A percentile compares a stretch with the other conserved stretches of the same genome.
Conservation (phyloP, 2,888 invertebrate species). For the Cantharis nigra region DNA sequence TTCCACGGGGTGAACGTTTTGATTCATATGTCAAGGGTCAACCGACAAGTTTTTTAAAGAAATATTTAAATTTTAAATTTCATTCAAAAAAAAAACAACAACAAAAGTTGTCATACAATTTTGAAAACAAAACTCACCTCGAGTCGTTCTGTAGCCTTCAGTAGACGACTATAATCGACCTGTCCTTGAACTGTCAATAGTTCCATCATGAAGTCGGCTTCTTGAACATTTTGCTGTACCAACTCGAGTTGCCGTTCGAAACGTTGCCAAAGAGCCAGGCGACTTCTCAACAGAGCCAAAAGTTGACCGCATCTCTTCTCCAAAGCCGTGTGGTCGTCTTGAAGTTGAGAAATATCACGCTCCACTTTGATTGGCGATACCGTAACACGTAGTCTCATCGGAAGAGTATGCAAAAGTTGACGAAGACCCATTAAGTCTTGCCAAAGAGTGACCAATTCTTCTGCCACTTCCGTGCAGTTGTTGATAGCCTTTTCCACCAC, state of each 20-base stretch:
- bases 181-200: slow-evolving; percentile 81
- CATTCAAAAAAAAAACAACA: background rate
- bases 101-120: background rate
- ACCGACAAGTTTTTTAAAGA: background rate
- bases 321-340: slow-evolving; percentile 75
- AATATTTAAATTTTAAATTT: background rate
- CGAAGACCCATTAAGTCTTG: slow-evolving; percentile 76
- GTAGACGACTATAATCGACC: slow-evolving; percentile 80
- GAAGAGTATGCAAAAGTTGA: slow-evolving; percentile 77
- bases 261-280: slow-evolving; percentile 73
- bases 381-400: slow-evolving; percentile 73
- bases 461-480: slow-evolving; percentile 72
- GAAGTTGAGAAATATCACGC: slow-evolving; percentile 72
- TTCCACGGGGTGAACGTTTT: background rate
- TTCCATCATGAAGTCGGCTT: slow-evolving; percentile 88
- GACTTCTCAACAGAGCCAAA: slow-evolving; percentile 66
- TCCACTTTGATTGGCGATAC: slow-evolving; percentile 79
- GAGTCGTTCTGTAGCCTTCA: slow-evolving; percentile 82
- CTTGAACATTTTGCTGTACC: slow-evolving; percentile 81
- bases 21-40: background rate
- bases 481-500: slow-evolving; percentile 76
- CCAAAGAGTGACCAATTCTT: slow-evolving; percentile 75
- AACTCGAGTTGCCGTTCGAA: slow-evolving; percentile 78
- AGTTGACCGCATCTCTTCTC: slow-evolving; percentile 74
- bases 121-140: slow-evolving; percentile 66